phyloP scores from a whole-genome alignment of 2,113 vertebrate genomes.

The Neogale vison region DNA sequence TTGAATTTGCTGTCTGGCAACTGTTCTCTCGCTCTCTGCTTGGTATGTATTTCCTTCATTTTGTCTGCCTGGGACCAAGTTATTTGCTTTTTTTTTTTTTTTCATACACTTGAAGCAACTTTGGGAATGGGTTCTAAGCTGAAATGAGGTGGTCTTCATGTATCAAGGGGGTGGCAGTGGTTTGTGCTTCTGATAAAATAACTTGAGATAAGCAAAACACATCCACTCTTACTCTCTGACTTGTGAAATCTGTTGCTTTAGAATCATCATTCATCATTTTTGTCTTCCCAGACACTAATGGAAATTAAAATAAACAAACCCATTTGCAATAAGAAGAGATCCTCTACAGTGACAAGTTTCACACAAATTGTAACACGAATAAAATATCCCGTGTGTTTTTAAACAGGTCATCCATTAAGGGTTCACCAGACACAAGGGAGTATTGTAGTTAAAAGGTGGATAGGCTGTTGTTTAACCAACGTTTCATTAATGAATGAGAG shows the following conservation, averaged over 20 bases:
- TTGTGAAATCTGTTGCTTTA: slow-evolving; percentile 45
- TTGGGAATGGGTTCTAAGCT: not conserved
- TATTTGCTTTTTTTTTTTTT: not conserved
- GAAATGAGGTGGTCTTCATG: not conserved
- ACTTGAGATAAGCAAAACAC: slow-evolving; percentile 26
- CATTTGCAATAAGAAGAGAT: slow-evolving; percentile 49
- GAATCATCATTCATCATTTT: slow-evolving; percentile 59
- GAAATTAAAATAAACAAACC: slow-evolving; percentile 75
- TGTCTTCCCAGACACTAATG: slow-evolving; percentile 68
- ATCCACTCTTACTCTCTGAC: slow-evolving; percentile 18
- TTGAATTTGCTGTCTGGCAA: not conserved
- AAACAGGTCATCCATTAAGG: slow-evolving; percentile 66
- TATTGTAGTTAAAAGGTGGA: slow-evolving; percentile 71
- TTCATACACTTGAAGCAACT: not conserved
- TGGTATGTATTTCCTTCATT: not conserved
- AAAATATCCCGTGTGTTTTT: slow-evolving; percentile 48
- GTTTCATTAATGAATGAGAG: slow-evolving; percentile 76
- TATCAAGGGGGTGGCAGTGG: not conserved
- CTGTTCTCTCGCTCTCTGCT: not conserved
- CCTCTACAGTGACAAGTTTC: slow-evolving; percentile 52
- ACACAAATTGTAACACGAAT: slow-evolving; percentile 48
- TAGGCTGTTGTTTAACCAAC: slow-evolving; percentile 70
- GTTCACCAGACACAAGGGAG: slow-evolving; percentile 63
- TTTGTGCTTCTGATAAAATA: slow-evolving; percentile 51
- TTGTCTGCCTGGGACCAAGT: not conserved